Evolutionary conservation across 2,797 vertebrate species (phyloP), one percentile per base, ranked within the genome.

Genomic region (Poeciliopsis infans): DNA sequence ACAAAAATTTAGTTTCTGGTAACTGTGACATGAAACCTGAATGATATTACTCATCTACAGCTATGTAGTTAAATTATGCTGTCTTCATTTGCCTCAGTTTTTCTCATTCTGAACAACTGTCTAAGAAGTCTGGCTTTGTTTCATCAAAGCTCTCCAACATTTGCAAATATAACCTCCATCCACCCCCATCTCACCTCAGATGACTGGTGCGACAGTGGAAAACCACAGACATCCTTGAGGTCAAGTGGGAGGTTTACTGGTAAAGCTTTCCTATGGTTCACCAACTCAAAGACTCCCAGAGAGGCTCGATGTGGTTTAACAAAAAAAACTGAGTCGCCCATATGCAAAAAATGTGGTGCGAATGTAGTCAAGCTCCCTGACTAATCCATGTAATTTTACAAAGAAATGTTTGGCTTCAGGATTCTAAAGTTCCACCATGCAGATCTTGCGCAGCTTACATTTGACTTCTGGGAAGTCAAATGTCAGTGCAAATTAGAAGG

Each of bases 171-270:
- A 82, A 89, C 84, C 73, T 82, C 41, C 39, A 80, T 83, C 81
- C 88, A 78, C 81, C 88, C 85, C 79, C 81, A 81, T 85, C 51
- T 83, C 91, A 83, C 90, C 79, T 85, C 71, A 82, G 90, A 83
- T 91, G 85, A 83, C 81, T 90, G 78, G 80, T 89, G 85, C 89
- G 84, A 91, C 85, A 78, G 87, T 90, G 90, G 87, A 93, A 95
- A 94, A 86, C 92, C 93, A 94, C 93, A 93, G 83, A 91, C 86
- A 92, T 89, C 86, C 86, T 91, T 92, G 86, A 93, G 92, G 92
- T 94, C 90, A 94, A 85, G 89, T 92, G 89, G 89, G 92, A 91
- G 88, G 84, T 79, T 88, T 61, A 74, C 82, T 86, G 83, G 71
- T 64, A 25, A 66, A 91, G 86, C 72, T 84, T 80, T 90, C 83